A percentile compares a stretch with the other conserved stretches of the same genome.
Conservation (phyloP, 2,113 vertebrate genomes). For the Rousettus leschenaultii region DNA sequence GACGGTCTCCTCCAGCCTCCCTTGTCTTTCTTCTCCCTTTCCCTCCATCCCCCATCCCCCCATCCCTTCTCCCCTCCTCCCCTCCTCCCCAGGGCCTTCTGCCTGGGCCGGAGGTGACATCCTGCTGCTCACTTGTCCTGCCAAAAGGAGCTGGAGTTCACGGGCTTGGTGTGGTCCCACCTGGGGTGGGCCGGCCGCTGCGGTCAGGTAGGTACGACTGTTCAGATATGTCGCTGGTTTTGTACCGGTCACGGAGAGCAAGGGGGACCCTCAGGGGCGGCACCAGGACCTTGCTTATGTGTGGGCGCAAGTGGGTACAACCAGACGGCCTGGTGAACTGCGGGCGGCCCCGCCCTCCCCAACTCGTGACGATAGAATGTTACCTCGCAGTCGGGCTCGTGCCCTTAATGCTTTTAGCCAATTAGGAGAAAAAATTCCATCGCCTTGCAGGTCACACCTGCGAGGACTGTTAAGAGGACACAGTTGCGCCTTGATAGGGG, state of each 20-base stretch:
- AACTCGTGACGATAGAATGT: background rate
- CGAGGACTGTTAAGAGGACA: background rate
- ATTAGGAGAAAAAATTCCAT: background rate
- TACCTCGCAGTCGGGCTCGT: background rate
- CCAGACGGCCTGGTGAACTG: background rate
- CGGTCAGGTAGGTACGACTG: background rate
- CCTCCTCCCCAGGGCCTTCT: background rate
- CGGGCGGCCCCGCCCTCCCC: background rate
- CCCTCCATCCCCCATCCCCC: background rate
- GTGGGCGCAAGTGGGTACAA: background rate
- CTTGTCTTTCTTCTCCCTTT: background rate
- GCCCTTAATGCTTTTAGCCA: background rate
- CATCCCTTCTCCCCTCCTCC: too few species aligned
- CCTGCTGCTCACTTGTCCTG: too few species aligned
- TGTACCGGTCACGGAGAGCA: background rate
- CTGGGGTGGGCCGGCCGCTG: background rate
- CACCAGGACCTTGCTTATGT: background rate
- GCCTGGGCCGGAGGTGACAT: background rate
- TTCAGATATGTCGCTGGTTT: background rate
- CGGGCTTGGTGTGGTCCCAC: background rate
- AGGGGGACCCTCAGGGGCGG: background rate
- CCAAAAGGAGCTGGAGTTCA: background rate
- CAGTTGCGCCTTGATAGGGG: background rate
- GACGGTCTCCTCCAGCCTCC: background rate
- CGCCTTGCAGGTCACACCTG: background rate